phyloP scores from a whole-genome alignment of 2,797 vertebrate genomes.

The Dallia pectoralis region DNA sequence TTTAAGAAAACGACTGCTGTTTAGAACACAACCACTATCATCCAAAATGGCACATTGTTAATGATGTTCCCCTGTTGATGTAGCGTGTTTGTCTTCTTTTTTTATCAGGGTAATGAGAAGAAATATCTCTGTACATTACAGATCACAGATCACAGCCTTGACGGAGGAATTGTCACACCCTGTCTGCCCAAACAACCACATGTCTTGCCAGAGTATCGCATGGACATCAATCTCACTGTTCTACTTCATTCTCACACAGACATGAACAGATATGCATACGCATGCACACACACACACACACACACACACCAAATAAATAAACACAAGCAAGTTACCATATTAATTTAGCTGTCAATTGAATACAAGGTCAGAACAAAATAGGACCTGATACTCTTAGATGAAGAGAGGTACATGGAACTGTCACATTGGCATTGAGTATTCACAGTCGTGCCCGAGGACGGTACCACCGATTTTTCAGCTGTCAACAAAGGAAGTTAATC shows the following conservation, averaged over 20 bases:
- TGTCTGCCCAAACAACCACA: constrained; percentile 52
- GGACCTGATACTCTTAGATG: no score
- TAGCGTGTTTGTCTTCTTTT: constrained; percentile 46
- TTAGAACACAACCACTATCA: background rate
- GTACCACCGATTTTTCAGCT: no score
- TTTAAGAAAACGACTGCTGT: background rate
- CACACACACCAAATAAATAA: background rate
- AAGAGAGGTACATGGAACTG: no score
- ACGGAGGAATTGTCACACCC: constrained; percentile 63
- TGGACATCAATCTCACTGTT: constrained; percentile 52
- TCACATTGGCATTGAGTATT: no score
- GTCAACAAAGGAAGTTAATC: no score
- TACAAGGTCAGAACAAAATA: no score
- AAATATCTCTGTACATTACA: constrained; percentile 65
- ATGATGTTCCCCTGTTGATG: constrained; percentile 51
- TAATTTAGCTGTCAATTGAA: no score
- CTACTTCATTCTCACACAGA: constrained; percentile 19
- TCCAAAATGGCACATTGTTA: constrained; percentile 38
- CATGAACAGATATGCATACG: background rate
- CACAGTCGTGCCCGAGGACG: no score
- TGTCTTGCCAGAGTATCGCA: constrained; percentile 46
- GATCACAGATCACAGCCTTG: constrained; percentile 60
- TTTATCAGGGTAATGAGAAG: constrained; percentile 61
- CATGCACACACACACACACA: constrained; percentile 14
- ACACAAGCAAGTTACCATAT: background rate